Conservation (phyloP, 2,797 vertebrate genomes). For the Pangasius larnaudii region DNA sequence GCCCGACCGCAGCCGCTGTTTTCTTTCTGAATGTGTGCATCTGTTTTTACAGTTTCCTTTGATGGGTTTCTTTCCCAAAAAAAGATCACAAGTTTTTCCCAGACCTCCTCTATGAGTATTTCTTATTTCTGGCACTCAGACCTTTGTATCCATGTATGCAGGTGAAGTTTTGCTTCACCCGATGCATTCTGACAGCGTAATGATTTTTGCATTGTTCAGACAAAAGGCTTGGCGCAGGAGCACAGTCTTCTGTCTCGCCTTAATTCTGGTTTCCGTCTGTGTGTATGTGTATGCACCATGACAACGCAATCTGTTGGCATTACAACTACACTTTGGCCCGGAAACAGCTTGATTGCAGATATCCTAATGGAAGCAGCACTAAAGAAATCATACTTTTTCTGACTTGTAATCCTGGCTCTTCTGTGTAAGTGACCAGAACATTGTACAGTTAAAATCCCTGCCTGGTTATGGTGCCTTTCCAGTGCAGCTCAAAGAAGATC, state of each 20-base stretch:
- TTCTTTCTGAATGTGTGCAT: constrained; percentile 29
- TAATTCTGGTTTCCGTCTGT: neutral
- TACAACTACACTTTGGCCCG: neutral
- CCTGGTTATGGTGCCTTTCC: neutral
- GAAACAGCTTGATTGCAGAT: neutral
- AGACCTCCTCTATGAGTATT: neutral
- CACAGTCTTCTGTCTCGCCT: constrained; percentile 4
- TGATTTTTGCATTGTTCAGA: neutral
- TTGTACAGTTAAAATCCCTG: neutral
- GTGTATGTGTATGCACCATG: neutral
- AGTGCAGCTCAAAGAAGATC: neutral
- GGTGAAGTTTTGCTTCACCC: neutral
- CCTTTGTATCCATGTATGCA: neutral
- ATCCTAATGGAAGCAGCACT: neutral
- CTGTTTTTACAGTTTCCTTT: constrained; percentile 44
- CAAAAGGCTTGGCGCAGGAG: neutral
- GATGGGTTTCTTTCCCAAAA: constrained; percentile 31
- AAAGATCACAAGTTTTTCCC: constrained; percentile 29
- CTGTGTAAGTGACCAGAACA: too few relatives aligned
- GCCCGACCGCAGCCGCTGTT: constrained; percentile 10
- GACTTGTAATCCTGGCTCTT: neutral
- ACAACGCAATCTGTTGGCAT: constrained; percentile 7
- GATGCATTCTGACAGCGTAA: constrained; percentile 18
- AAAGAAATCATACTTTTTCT: neutral
- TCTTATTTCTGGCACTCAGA: neutral